These are phyloP conservation scores for Leontocebus nigricollis DNA, from an alignment of 2,797 vertebrate species.

Conservation along the genomic window DNA sequence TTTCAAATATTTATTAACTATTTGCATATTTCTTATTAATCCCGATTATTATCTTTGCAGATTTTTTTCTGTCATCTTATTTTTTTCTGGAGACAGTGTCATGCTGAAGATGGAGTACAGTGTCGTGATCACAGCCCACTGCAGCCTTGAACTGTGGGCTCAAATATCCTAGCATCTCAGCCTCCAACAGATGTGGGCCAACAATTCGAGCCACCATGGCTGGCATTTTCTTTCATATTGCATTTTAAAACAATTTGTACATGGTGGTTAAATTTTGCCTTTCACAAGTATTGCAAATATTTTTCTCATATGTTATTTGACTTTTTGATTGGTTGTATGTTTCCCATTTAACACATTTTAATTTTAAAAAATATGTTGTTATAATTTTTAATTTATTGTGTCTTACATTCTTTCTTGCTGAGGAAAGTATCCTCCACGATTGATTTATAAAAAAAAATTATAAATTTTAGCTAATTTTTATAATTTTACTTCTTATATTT, in stretches of 20 bases:
- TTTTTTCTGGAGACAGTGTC: too few species aligned
- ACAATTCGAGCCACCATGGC: too few species aligned
- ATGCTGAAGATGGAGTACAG: too few species aligned
- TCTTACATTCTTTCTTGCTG: neutral
- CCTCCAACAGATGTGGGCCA: too few species aligned
- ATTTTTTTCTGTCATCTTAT: neutral
- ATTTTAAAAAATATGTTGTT: neutral
- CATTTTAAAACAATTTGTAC: neutral
- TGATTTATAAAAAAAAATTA: neutral
- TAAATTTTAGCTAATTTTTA: neutral
- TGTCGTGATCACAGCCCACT: too few species aligned
- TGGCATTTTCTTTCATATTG: too few species aligned
- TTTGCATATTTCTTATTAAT: neutral
- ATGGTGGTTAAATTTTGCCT: neutral
- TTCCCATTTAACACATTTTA: neutral
- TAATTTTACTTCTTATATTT: conserved; percentile 10
- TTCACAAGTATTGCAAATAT: neutral
- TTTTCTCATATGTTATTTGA: neutral
- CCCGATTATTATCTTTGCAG: neutral
- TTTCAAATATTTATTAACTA: neutral
- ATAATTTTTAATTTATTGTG: neutral
- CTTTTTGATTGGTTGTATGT: neutral
- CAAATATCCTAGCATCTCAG: too few species aligned
- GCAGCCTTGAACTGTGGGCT: too few species aligned
- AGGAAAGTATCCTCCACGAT: neutral